A percentile compares a stretch with the other conserved stretches of the same genome.
Evolutionary conservation across 37 sponge, comb jelly and placozoan genomes (phyloP).

Genomic region (Geodia barretti): DNA sequence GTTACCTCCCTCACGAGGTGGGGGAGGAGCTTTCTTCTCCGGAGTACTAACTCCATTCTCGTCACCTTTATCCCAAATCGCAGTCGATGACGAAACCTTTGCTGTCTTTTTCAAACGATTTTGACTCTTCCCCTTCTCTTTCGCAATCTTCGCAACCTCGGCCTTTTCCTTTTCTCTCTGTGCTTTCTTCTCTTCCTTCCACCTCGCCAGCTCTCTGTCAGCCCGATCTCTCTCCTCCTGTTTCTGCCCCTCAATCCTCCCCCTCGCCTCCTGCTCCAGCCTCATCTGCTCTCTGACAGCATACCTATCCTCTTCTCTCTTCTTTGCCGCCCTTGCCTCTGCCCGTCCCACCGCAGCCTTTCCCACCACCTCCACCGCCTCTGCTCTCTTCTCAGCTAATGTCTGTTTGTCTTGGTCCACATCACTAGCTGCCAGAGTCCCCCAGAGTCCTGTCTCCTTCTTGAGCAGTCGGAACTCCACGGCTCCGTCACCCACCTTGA

Average conservation of each 20-base stretch:
- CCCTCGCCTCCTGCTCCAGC: slow-evolving; percentile 74
- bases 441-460: slow-evolving; percentile 48
- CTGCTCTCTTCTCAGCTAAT: slow-evolving; percentile 54
- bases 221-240: slow-evolving; percentile 84
- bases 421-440: slow-evolving; percentile 28
- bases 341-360: slow-evolving; percentile 30
- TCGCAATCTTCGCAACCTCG: not conserved
- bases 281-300: slow-evolving; percentile 82
- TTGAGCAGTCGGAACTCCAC: slow-evolving; percentile 65
- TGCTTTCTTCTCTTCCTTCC: slow-evolving; percentile 54
- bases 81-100: not conserved
- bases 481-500: slow-evolving; percentile 71
- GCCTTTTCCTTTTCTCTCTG: not conserved
- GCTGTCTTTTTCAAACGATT: not conserved
- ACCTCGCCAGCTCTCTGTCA: slow-evolving; percentile 68
- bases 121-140: not conserved
- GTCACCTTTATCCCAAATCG: not conserved
- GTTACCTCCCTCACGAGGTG: slow-evolving; percentile 58
- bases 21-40: slow-evolving; percentile 10
- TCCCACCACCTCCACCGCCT: slow-evolving; percentile 61
- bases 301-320: slow-evolving; percentile 66
- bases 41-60: not conserved
- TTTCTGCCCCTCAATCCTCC: slow-evolving; percentile 73
- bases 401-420: slow-evolving; percentile 46
- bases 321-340: slow-evolving; percentile 62